Conservation (phyloP, 2,113 vertebrate species). For the Pao palembangensis region DNA sequence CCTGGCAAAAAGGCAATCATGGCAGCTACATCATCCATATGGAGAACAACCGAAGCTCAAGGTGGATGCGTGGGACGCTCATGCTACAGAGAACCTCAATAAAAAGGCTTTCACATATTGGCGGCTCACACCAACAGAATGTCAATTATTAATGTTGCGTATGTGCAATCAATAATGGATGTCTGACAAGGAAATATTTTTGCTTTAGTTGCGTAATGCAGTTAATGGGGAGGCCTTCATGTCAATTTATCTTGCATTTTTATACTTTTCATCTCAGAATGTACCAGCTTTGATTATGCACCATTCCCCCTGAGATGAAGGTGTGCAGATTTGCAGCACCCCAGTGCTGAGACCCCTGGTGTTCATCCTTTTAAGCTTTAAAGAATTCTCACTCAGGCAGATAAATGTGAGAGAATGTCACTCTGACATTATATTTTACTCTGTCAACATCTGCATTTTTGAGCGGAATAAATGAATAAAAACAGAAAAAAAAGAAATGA, state of each 20-base stretch:
- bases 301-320: no score
- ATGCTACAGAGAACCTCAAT: conserved; percentile 42
- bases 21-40: conserved; percentile 44
- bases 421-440: neutral
- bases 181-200: conserved; percentile 46
- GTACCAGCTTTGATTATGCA: no score
- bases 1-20: conserved; percentile 27
- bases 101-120: conserved; percentile 75
- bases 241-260: conserved; percentile 26
- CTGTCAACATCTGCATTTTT: conserved; percentile 10
- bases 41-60: conserved; percentile 32
- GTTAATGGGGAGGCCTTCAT: conserved; percentile 28
- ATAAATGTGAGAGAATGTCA: no score
- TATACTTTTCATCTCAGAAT: conserved; percentile 27
- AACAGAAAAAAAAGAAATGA: conserved; percentile 5
- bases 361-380: no score
- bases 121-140: conserved; percentile 60
- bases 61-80: conserved; percentile 33
- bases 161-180: conserved; percentile 64
- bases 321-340: no score
- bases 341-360: no score
- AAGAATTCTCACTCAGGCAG: no score
- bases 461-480: conserved; percentile 3
- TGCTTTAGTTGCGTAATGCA: conserved; percentile 52
- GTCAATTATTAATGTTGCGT: conserved; percentile 75